phyloP scores from a whole-genome alignment of 2,888 invertebrate genomes.

The Andrena dorsata region DNA sequence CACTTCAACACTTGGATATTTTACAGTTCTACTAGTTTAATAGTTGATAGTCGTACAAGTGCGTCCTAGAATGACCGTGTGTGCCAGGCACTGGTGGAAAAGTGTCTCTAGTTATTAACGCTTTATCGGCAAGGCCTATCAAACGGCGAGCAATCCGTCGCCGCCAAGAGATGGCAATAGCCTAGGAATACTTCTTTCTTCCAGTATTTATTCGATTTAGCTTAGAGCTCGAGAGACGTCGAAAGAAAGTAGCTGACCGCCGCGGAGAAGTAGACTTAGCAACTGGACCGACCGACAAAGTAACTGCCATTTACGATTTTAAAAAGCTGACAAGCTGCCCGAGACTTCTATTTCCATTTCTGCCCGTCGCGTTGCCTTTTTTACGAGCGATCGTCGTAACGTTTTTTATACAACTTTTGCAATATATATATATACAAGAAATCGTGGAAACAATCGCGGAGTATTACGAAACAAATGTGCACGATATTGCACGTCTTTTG shows the following conservation, averaged over 20 bases:
- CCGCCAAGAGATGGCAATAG: constrained; percentile 54
- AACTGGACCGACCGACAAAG: constrained; percentile 58
- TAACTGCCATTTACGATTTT: constrained; percentile 80
- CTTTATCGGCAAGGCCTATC: constrained; percentile 76
- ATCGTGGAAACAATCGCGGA: constrained; percentile 2
- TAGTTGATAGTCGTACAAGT: background rate
- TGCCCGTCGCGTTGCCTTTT: constrained; percentile 64
- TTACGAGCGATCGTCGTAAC: constrained; percentile 62
- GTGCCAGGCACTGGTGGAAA: constrained; percentile 56
- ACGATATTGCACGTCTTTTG: constrained; percentile 18
- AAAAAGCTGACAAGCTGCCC: constrained; percentile 46
- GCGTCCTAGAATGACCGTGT: constrained; percentile 1
- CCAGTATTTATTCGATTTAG: constrained; percentile 81
- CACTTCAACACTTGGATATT: constrained; percentile 9
- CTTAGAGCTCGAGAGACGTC: constrained; percentile 59
- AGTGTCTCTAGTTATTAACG: constrained; percentile 55
- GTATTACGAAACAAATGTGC: constrained; percentile 7
- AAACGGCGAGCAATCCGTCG: constrained; percentile 52
- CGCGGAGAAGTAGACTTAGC: constrained; percentile 45
- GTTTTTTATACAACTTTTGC: constrained; percentile 71
- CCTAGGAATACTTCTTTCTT: constrained; percentile 79
- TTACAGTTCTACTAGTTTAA: background rate
- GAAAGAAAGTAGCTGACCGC: constrained; percentile 50
- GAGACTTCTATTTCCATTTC: constrained; percentile 61
- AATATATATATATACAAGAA: constrained; percentile 18